Evolutionary conservation across 2,888 invertebrate species (phyloP).

Genomic region (Microchrysa polita): DNA sequence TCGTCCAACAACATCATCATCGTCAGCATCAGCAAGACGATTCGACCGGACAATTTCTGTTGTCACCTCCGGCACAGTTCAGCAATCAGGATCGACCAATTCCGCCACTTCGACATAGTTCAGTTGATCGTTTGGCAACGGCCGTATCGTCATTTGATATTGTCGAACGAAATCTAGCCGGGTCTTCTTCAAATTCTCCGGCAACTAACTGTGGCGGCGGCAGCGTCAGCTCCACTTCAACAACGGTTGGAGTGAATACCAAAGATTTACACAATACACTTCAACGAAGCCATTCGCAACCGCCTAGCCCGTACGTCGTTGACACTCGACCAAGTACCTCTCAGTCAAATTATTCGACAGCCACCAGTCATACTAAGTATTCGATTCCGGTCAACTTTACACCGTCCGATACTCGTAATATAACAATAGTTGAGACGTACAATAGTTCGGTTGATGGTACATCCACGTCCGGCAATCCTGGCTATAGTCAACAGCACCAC

Average conservation of each 20-base stretch:
- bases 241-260: not conserved
- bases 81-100: conserved; percentile 51
- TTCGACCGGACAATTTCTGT: conserved; percentile 46
- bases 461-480: conserved; percentile 5
- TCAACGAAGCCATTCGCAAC: conserved; percentile 32
- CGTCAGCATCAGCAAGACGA: conserved; percentile 20
- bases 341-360: conserved; percentile 51
- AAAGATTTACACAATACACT: conserved; percentile 26
- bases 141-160: conserved; percentile 14
- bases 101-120: conserved; percentile 45
- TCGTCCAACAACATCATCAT: too few species aligned
- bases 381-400: conserved; percentile 27
- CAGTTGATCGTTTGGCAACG: conserved; percentile 28
- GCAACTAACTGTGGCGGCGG: not conserved
- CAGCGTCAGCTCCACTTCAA: not conserved
- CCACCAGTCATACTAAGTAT: conserved; percentile 49
- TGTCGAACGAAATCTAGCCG: conserved; percentile 19
- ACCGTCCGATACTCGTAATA: conserved; percentile 44
- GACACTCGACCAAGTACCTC: conserved; percentile 52
- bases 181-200: not conserved
- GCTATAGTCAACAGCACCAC: conserved; percentile 46
- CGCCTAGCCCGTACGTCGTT: conserved; percentile 38
- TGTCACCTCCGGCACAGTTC: conserved; percentile 52
- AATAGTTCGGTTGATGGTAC: conserved; percentile 49
- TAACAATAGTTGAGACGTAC: conserved; percentile 50